These are phyloP conservation scores for Sebastiscus tertius DNA, from an alignment of 2,797 vertebrate genomes.

Conservation along the genomic window DNA sequence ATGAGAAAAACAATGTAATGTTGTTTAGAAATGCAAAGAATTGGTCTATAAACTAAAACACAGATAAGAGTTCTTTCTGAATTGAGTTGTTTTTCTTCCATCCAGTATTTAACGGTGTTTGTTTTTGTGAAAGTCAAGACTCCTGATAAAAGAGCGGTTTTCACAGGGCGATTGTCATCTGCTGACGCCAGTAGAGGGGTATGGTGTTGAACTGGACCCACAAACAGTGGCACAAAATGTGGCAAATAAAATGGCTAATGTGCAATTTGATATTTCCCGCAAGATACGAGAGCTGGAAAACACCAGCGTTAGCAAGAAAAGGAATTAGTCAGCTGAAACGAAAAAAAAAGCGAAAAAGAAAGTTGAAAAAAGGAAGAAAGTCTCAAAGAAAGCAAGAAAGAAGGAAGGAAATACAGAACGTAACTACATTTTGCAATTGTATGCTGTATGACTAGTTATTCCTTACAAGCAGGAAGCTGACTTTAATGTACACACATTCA, in stretches of 20 bases:
- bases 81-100: conserved; percentile 25
- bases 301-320: neutral
- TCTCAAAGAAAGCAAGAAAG: neutral
- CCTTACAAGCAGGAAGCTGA: conserved; percentile 3
- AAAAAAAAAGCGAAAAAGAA: neutral
- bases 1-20: conserved; percentile 21
- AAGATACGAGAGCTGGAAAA: conserved; percentile 29
- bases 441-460: neutral
- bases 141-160: conserved; percentile 27
- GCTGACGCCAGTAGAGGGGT: conserved; percentile 21
- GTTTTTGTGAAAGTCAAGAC: conserved; percentile 16
- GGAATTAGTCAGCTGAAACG: neutral
- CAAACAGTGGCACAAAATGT: conserved; percentile 21
- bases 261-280: conserved; percentile 31
- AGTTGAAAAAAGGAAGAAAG: neutral
- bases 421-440: neutral
- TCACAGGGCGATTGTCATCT: conserved; percentile 42
- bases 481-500: conserved; percentile 13
- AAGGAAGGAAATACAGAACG: neutral
- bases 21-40: conserved; percentile 26
- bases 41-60: conserved; percentile 15
- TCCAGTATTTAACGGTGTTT: conserved; percentile 15
- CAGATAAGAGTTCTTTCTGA: conserved; percentile 35
- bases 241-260: conserved; percentile 9
- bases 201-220: conserved; percentile 26